These are phyloP conservation scores for Xanthostigma xanthostigma DNA, from an alignment of 2,888 invertebrate genomes.

Conservation along the genomic window DNA sequence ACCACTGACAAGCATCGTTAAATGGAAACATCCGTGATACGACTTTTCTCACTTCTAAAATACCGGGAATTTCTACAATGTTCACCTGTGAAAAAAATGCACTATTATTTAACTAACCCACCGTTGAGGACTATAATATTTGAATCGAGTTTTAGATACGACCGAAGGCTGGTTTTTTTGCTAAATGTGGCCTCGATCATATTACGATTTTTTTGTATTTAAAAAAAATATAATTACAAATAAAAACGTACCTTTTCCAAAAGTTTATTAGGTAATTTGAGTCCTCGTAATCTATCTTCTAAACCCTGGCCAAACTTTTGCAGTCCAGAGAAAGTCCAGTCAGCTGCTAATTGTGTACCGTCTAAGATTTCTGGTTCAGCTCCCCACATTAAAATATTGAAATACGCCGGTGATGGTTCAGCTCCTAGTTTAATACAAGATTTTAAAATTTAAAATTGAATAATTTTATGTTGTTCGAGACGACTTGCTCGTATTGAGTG, in stretches of 20 bases:
- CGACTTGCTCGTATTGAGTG: too few relatives aligned
- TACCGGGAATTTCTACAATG: constrained; percentile 91
- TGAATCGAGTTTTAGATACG: neutral
- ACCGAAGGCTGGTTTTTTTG: too few relatives aligned
- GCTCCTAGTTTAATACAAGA: constrained; percentile 45
- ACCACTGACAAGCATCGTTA: constrained; percentile 95
- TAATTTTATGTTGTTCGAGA: too few relatives aligned
- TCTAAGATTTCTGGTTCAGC: constrained; percentile 73
- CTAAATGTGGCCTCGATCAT: too few relatives aligned
- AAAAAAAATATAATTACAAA: neutral
- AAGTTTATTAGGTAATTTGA: constrained; percentile 65
- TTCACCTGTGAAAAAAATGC: constrained; percentile 49
- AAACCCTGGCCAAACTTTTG: constrained; percentile 92
- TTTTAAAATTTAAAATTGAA: too few relatives aligned
- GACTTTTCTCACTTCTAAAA: constrained; percentile 85
- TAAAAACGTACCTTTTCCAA: constrained; percentile 59
- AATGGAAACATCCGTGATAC: constrained; percentile 86
- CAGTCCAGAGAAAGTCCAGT: constrained; percentile 84
- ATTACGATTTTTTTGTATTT: neutral
- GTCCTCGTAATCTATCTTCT: constrained; percentile 71
- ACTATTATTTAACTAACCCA: neutral
- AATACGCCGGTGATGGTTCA: constrained; percentile 85
- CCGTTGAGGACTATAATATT: neutral
- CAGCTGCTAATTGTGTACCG: constrained; percentile 87
- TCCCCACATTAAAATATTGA: constrained; percentile 82